phyloP scores from a whole-genome alignment of 2,113 vertebrate species.

The Bombycilla garrulus region DNA sequence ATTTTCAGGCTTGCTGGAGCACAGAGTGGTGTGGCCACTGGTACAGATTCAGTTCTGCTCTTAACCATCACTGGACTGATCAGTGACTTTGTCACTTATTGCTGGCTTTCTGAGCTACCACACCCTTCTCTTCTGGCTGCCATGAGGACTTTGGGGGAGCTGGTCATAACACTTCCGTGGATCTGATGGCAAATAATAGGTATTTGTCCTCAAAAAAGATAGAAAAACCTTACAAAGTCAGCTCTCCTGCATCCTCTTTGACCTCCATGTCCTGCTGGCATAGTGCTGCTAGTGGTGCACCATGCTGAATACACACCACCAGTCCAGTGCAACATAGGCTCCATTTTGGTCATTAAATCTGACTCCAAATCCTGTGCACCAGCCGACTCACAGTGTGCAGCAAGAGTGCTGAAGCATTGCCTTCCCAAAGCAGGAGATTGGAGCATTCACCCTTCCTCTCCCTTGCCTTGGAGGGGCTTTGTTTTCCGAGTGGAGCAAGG shows the following conservation, averaged over 20 bases:
- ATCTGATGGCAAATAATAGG: neutral
- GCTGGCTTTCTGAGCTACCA: neutral
- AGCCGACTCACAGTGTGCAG: neutral
- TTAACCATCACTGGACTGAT: neutral
- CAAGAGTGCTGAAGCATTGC: neutral
- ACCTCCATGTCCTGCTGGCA: neutral
- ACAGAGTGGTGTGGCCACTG: neutral
- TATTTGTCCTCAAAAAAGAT: neutral
- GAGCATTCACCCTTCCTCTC: neutral
- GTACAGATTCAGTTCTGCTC: neutral
- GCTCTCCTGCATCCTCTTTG: neutral
- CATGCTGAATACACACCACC: accelerated
- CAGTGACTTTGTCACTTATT: neutral
- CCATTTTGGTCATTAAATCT: neutral
- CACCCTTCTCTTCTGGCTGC: neutral
- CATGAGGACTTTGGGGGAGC: neutral
- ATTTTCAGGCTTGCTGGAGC: neutral
- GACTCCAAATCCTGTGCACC: neutral
- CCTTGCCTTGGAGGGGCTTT: neutral
- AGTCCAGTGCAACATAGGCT: neutral
- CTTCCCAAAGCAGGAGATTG: neutral
- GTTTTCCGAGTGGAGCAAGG: accelerated
- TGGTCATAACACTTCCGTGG: neutral
- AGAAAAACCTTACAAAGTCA: neutral
- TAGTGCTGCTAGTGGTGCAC: neutral